Evolutionary conservation across 1,140 invertebrate genomes (phyloP), one percentile per base, ranked within the genome.

Genomic region (Rhopalosiphum maidis): DNA sequence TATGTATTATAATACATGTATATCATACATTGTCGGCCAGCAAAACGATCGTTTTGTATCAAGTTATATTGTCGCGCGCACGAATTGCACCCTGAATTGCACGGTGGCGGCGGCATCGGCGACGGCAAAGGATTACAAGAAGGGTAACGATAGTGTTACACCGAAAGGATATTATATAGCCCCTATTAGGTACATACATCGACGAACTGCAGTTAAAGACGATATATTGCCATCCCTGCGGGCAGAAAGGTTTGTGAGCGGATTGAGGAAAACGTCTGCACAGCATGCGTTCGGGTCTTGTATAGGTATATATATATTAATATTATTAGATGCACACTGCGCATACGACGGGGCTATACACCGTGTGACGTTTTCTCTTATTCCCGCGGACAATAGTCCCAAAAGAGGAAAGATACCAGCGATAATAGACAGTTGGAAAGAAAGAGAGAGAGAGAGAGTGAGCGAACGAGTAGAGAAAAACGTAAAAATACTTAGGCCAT

Each of bases 231-330:
- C 41, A 41, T 43, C 83, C 83, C 83, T 43, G 85, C 23, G 43
- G 85, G 85, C 41, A 21, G 86, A n/a, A 48, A 77, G 60, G 30
- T 77, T 77, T 77, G 60, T 77, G 11, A 51, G 30, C 60, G 30
- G 60, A 77, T 5, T 6, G 60, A n/a, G 60, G 60, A 85, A 48
- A 89, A 89, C 37, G 37, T 51, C 48, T 51, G 48, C 90, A 43
- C 90, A 91, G 90, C 90, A 55, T 91, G 90, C 15, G 77, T 91
- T 46, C 90, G 90, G 90, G 41, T 77, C 41, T 21, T n/a, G 8
- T 46, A 68, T 77, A 18, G 30, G 60, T 77, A 87, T 46, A 85
- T 85, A 30, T 25, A 43, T 37, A 37, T 82, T 37, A 23, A 8
- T 85, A 43, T 85, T 85, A 85, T 85, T 68, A 85, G 35, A 41